These are phyloP conservation scores for Ellobium chinense DNA, from an alignment of 2,888 invertebrate species.

Conservation along the genomic window DNA sequence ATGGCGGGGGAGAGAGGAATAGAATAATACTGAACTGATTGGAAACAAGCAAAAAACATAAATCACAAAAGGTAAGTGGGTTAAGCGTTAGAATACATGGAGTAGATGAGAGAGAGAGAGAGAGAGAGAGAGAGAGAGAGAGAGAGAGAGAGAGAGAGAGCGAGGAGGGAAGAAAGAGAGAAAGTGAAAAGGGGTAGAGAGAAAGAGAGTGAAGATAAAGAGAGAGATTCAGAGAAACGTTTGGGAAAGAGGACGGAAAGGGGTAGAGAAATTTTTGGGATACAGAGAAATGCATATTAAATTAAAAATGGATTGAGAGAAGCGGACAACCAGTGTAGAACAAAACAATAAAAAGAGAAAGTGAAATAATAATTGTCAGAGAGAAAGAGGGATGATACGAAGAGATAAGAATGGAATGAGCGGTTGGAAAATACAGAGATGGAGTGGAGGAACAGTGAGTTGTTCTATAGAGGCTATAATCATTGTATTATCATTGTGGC, in stretches of 20 bases:
- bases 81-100: too few relatives aligned
- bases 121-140: neutral
- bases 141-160: constrained; percentile 16
- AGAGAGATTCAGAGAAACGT: neutral
- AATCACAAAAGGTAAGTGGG: too few relatives aligned
- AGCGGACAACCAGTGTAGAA: too few relatives aligned
- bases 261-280: too few relatives aligned
- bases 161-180: neutral
- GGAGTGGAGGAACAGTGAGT: neutral
- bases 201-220: neutral
- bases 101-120: neutral
- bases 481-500: neutral
- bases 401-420: too few relatives aligned
- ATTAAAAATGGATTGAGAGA: too few relatives aligned
- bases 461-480: neutral
- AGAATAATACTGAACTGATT: neutral
- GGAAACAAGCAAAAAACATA: too few relatives aligned
- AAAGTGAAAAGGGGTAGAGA: neutral
- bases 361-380: neutral
- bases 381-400: too few relatives aligned
- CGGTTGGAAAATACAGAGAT: too few relatives aligned
- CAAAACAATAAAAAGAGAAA: neutral
- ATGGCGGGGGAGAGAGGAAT: neutral
- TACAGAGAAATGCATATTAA: too few relatives aligned
- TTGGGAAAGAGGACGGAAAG: too few relatives aligned